A percentile compares a stretch with the other conserved stretches of the same genome.
Evolutionary conservation across 2,797 vertebrate genomes (phyloP).

Genomic region (Graptemys geographica): DNA sequence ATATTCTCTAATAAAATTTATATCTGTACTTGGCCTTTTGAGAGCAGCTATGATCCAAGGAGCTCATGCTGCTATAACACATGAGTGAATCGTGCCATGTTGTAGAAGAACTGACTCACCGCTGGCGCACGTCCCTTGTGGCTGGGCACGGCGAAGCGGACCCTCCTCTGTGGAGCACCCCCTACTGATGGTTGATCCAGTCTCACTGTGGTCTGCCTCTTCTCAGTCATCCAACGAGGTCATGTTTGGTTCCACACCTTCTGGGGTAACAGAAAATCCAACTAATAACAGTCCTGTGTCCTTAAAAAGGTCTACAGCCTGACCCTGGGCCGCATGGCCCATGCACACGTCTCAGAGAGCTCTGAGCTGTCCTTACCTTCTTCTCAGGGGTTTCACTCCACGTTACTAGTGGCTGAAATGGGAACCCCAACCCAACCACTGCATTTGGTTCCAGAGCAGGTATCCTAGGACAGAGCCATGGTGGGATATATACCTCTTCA

Average conservation of each 20-base stretch:
- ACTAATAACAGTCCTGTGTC: background rate
- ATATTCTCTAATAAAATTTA: too few species aligned
- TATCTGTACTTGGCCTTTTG: background rate
- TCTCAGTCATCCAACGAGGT: background rate
- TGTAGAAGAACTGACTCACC: too few species aligned
- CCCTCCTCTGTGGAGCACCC: too few species aligned
- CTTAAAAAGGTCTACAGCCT: background rate
- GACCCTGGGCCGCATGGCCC: background rate
- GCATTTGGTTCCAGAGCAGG: background rate
- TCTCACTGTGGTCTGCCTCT: too few species aligned
- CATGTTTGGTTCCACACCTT: background rate
- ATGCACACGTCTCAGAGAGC: background rate
- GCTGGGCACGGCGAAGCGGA: too few species aligned
- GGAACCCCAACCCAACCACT: background rate
- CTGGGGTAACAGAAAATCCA: background rate
- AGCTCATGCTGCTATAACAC: constrained; percentile 43
- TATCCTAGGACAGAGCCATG: background rate
- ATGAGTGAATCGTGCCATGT: background rate
- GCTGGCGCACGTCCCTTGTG: too few species aligned
- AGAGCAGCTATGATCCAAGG: background rate
- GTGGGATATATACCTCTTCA: background rate
- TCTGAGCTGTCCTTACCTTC: background rate
- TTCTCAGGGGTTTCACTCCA: background rate
- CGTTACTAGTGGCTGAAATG: background rate
- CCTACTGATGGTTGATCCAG: too few species aligned